phyloP scores from a whole-genome alignment of 2,888 invertebrate genomes.

The Euplexia lucipara region DNA sequence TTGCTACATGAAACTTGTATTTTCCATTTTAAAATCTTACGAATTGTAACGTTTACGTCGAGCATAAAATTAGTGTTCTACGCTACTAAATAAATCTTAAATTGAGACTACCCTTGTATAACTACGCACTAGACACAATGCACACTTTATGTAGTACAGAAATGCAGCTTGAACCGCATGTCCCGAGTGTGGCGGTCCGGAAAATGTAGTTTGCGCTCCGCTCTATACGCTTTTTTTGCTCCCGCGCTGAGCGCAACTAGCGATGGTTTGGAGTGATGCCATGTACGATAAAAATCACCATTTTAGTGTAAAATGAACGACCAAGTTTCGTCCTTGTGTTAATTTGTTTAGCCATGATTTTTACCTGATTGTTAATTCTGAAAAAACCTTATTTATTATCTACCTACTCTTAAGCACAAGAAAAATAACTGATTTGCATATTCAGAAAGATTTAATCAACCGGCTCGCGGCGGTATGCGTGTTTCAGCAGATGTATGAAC shows the following conservation, averaged over 20 bases:
- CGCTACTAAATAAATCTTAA: background rate
- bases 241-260: conserved; percentile 50
- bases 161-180: conserved; percentile 32
- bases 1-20: too few species aligned
- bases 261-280: conserved; percentile 60
- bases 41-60: too few species aligned
- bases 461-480: too few species aligned
- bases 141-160: background rate
- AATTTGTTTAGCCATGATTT: conserved; percentile 16
- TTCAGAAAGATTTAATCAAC: too few species aligned
- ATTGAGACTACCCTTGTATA: conserved; percentile 5
- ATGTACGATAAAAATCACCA: conserved; percentile 52
- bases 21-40: too few species aligned
- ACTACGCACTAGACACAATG: background rate
- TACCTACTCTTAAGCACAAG: too few species aligned
- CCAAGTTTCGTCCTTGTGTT: conserved; percentile 14
- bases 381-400: too few species aligned
- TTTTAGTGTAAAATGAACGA: conserved; percentile 48
- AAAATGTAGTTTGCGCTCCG: conserved; percentile 72
- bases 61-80: background rate
- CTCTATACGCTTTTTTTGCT: conserved; percentile 62
- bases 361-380: background rate
- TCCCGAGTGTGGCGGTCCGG: conserved; percentile 65
- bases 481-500: too few species aligned
- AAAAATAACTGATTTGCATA: too few species aligned